phyloP scores from a whole-genome alignment of 2,797 vertebrate genomes.

The Mormyrus hasselquistii region DNA sequence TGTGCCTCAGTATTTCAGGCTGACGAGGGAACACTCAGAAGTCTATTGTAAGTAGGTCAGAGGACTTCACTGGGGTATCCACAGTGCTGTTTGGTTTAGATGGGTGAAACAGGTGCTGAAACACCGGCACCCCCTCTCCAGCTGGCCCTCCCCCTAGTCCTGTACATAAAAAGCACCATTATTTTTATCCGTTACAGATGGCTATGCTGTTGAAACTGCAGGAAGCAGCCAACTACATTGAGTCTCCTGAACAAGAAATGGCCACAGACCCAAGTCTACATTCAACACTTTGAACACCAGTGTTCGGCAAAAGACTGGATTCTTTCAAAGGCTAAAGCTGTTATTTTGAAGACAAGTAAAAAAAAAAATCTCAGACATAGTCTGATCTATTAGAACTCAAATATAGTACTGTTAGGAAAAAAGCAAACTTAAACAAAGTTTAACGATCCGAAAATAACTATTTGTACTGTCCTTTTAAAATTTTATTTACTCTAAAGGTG shows the following conservation, averaged over 20 bases:
- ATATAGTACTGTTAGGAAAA: conserved; percentile 37
- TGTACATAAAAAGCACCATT: background rate
- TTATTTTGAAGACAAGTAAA: conserved; percentile 40
- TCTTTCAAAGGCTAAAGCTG: conserved; percentile 25
- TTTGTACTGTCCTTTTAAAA: conserved; percentile 23
- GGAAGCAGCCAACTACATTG: conserved; percentile 95
- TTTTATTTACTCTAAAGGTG: conserved; percentile 34
- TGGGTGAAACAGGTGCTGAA: background rate
- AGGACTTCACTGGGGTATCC: background rate
- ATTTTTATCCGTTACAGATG: conserved; percentile 68
- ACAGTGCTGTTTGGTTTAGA: background rate
- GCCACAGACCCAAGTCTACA: conserved; percentile 70
- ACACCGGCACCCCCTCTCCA: background rate
- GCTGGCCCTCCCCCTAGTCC: background rate
- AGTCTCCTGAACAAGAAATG: conserved; percentile 90
- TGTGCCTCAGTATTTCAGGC: background rate
- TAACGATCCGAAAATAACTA: conserved; percentile 23
- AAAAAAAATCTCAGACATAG: conserved; percentile 31
- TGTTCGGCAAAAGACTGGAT: conserved; percentile 27
- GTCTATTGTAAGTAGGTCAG: background rate
- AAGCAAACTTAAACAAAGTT: conserved; percentile 7
- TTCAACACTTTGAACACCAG: conserved; percentile 59
- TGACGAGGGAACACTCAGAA: background rate
- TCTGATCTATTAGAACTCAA: conserved; percentile 33
- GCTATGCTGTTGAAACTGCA: conserved; percentile 98